These are phyloP conservation scores for Pinna nobilis DNA, from an alignment of 1,140 invertebrate species.

Conservation along the genomic window DNA sequence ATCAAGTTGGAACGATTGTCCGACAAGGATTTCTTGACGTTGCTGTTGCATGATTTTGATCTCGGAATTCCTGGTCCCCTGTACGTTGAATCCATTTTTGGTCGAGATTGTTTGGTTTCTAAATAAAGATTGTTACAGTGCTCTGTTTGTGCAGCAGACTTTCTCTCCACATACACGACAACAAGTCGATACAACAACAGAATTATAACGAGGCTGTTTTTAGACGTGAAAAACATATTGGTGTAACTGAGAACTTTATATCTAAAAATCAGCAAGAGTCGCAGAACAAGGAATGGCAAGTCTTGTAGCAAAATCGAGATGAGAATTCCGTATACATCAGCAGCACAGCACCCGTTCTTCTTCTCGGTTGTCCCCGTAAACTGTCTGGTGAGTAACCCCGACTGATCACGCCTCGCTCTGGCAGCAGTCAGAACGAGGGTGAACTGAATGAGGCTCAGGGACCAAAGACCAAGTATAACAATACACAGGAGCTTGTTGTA, in stretches of 20 bases:
- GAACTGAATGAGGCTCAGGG: slow-evolving; percentile 92
- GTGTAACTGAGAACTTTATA: slow-evolving; percentile 92
- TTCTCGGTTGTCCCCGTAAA: slow-evolving; percentile 1
- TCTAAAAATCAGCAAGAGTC: slow-evolving; percentile 85
- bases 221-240: slow-evolving; percentile 94
- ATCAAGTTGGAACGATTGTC: background rate
- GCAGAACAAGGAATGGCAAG: slow-evolving; percentile 63
- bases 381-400: slow-evolving; percentile 43
- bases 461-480: slow-evolving; percentile 74
- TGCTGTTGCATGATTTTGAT: slow-evolving; percentile 17
- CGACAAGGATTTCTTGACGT: background rate
- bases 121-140: slow-evolving; percentile 21
- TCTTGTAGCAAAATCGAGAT: slow-evolving; percentile 67
- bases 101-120: slow-evolving; percentile 32
- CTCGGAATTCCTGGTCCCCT: slow-evolving; percentile 23
- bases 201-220: slow-evolving; percentile 89
- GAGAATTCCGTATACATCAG: slow-evolving; percentile 64
- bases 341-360: slow-evolving; percentile 43
- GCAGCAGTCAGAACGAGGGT: slow-evolving; percentile 91
- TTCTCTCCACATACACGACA: slow-evolving; percentile 52
- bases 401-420: slow-evolving; percentile 81
- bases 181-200: slow-evolving; percentile 73
- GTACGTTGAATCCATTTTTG: slow-evolving; percentile 29
- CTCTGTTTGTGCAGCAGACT: slow-evolving; percentile 11
- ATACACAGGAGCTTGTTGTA: slow-evolving; percentile 66